These are phyloP conservation scores for Danaus melanippus DNA, from an alignment of 1,140 invertebrate species.

Conservation along the genomic window DNA sequence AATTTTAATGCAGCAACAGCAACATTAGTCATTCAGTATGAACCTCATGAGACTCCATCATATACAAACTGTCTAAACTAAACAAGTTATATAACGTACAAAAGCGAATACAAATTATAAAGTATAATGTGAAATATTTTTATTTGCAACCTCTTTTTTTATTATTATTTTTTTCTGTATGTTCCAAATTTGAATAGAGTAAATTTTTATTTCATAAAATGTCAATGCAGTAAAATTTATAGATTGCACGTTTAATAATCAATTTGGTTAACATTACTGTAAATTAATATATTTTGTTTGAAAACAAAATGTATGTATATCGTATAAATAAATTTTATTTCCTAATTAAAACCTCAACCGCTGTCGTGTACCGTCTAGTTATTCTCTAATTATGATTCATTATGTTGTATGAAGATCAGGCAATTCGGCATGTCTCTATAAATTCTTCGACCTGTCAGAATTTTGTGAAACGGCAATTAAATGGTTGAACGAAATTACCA, in stretches of 20 bases:
- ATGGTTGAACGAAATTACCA: slow-evolving; percentile 60
- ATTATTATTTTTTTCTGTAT: too few relatives aligned
- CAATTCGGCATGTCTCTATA: slow-evolving; percentile 60
- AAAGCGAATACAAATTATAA: neutral
- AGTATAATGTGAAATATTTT: too few relatives aligned
- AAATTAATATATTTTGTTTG: too few relatives aligned
- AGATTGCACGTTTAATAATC: too few relatives aligned
- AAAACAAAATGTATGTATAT: too few relatives aligned
- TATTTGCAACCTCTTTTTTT: too few relatives aligned
- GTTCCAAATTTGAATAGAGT: too few relatives aligned
- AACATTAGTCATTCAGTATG: slow-evolving; percentile 18
- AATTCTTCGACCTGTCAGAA: slow-evolving; percentile 62
- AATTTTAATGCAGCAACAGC: slow-evolving; percentile 15
- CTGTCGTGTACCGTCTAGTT: slow-evolving; percentile 11
- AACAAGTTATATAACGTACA: slow-evolving; percentile 19
- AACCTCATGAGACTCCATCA: slow-evolving; percentile 17
- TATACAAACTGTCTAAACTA: slow-evolving; percentile 10
- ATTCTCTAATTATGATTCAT: slow-evolving; percentile 61
- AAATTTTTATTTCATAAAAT: too few relatives aligned
- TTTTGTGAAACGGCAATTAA: slow-evolving; percentile 64
- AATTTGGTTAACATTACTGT: too few relatives aligned
- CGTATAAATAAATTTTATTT: too few relatives aligned
- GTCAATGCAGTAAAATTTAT: too few relatives aligned
- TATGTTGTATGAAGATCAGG: slow-evolving; percentile 48
- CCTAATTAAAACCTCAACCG: neutral